Evolutionary conservation across 2,888 invertebrate genomes (phyloP), one percentile per base, ranked within the genome.

Genomic region (Tethea ocularis): DNA sequence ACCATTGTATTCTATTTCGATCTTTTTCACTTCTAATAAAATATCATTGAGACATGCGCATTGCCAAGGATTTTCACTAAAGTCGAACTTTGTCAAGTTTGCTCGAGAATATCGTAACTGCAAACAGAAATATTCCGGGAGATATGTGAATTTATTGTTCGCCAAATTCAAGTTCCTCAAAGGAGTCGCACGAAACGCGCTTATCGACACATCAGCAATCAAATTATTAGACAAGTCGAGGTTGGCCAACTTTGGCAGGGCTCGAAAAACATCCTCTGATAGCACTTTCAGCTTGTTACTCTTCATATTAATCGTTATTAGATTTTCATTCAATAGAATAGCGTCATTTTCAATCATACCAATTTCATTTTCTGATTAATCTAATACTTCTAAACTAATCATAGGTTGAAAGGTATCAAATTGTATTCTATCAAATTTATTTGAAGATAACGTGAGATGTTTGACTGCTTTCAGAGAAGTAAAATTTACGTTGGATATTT

Each of bases 11-110:
- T 13, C 33, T 13, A 33, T 33, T 13, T 71, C 69, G 13, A 77
- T 72, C n/a, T 61, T 74, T 58, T 87, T 89, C 0, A 88, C 77
- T 71, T 91, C 91, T 51, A 77, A 80, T 1, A 91, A 51, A 23
- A 89, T 60, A 33, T 89, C 83, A 56, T 72, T 77, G 0, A 91
- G 70, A 67, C 91, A 91, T 0, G 85, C 75, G 64, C 92, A 92
- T 58, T 91, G 89, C 89, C 89, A 91, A 1, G 90, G 91, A 60
- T 91, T 92, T n/a, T 86, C 82, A 20, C 88, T 82, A 29, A 91
- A 87, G 58, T 80, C 83, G 58, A 91, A 87, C 61, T 87, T 87
- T 1, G 68, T 77, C 24, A 91, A 62, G 22, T 52, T 73, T 0
- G 77, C 84, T 0, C 89, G 88, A 5, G 82, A 83, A 64, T 88